phyloP scores from a whole-genome alignment of 2,888 invertebrate species.

The Cactoblastis cactorum region DNA sequence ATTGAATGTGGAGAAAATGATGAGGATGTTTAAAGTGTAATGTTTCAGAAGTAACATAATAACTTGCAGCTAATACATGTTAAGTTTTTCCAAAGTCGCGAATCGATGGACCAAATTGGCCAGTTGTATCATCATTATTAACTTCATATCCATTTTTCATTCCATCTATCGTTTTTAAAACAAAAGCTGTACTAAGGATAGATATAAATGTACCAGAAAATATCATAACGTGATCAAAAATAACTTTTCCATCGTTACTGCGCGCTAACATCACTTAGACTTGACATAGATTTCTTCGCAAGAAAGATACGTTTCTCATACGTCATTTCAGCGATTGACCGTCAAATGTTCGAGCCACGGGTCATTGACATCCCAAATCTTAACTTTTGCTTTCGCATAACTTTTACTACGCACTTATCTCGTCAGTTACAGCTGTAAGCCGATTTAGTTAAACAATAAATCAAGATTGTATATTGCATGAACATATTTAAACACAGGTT shows the following conservation, averaged over 20 bases:
- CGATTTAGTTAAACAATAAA: conserved; percentile 23
- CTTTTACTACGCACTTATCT: conserved; percentile 35
- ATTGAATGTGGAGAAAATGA: neutral
- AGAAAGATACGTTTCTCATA: conserved; percentile 28
- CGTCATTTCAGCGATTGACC: conserved; percentile 26
- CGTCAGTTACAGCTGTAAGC: conserved; percentile 23
- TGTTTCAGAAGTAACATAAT: too few relatives aligned
- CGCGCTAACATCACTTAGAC: conserved; percentile 8
- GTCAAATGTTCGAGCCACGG: conserved; percentile 36
- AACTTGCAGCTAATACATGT: too few relatives aligned
- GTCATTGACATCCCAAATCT: conserved; percentile 42
- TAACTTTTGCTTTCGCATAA: conserved; percentile 58
- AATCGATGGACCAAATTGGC: too few relatives aligned
- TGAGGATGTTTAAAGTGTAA: too few relatives aligned
- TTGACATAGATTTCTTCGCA: conserved; percentile 15
- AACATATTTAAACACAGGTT: neutral
- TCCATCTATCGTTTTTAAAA: too few relatives aligned
- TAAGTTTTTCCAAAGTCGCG: too few relatives aligned
- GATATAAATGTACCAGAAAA: neutral
- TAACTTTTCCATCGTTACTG: conserved; percentile 10
- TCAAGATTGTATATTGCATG: conserved; percentile 8
- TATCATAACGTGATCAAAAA: conserved; percentile 12
- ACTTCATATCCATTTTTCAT: too few relatives aligned
- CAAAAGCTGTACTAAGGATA: too few relatives aligned
- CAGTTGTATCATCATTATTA: too few relatives aligned